Base-by-base conservation (phyloP, 2,797 vertebrate species). In the Pseudotriccus pelzelni region DNA sequence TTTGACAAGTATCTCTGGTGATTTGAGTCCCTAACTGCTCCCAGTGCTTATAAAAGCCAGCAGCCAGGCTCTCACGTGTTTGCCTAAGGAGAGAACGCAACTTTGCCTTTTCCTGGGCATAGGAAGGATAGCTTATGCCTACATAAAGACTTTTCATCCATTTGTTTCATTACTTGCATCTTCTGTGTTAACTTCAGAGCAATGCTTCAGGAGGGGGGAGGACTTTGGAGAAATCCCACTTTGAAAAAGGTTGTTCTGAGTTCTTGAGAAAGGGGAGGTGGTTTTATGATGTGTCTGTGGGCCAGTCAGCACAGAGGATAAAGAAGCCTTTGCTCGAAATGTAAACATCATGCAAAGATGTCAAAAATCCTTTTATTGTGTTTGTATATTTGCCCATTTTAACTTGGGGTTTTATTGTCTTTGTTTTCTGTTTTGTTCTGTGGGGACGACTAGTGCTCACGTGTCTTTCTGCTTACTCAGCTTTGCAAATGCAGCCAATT, bases 1-100 rank as follows among this genome's bases (percentile, higher is more conserved):
- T 94, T 95, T 96, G 91, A 95, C 91, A 87, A 91, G 91, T 60
- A 89, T 95, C 84, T 96, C 77, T 95, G 55, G 89, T 93, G 77
- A 94, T 94, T 89, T 94, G 86, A 93, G 90, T 97, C 95, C 89
- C 89, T 90, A 78, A 87, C 82, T 95, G 89, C 94, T 94, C 93
- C 85, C 83, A 93, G 64, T 18, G 70, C 94, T 96, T 95, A 76
- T 47, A 94, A 93, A 96, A 96, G 67, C 24, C 3, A 84, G 94
- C 93, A 95, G 87, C 77, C 80, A 64, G 77, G 59, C 87, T 95
- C 85, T 80, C 89, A 95, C n/a, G 23, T 96, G 94, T 84, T 96
- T 70, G 89, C 87, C 89, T 93, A 81, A 93, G 94, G 85, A 94
- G 76, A 93, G 56, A 70, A 50, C 10, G 89, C 72, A 94, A 92